Base-by-base conservation (phyloP, 2,888 invertebrate species). In the Orchesellides sinensis region DNA sequence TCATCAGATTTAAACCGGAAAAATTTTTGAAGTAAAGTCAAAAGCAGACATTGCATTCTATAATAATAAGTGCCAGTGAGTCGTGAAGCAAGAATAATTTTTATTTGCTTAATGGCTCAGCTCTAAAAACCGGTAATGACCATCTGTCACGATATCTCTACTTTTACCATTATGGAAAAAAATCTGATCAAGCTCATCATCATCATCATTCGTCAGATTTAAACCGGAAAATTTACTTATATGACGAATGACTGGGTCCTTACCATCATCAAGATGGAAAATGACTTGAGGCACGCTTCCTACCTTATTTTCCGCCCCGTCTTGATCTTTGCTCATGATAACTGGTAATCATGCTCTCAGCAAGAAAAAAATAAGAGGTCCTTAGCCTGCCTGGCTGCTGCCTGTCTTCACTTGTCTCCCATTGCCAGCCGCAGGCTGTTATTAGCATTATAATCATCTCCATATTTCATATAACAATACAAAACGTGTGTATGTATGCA, bases 301-400 rank as follows among this genome's bases (percentile, higher is more conserved):
- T 56, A n/a, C n/a, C n/a, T n/a, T n/a, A n/a, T n/a, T n/a, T 61
- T 10, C 32, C 32, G 32, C 32, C 6, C 32, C 56, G 21, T 52
- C 52, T 52, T 81, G 80, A 81, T 81, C 80, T 81, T 81, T 81
- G 80, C 73, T 73, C 73, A 73, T 81, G 80, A 81, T 81, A 81
- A 81, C 10, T 68, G 61, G 59, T 81, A 81, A 81, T 81, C 80
- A 74, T 61, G 63, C 47, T 47, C 52, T 32, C 32, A 29, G 77
- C 6, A 61, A 61, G 29, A 5, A 61, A 61, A 32, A 32, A 49
- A 49, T 35, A 17, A 65, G 56, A 80, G 79, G 79, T 80, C 79
- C 79, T 80, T 80, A 65, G 72, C 79, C 79, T 59, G 49, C 1
- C 23, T 56, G 61, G 63, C 72, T 70, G 80, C 80, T 66, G 73